phyloP scores from a whole-genome alignment of 2,113 vertebrate species.

The Vimba vimba region DNA sequence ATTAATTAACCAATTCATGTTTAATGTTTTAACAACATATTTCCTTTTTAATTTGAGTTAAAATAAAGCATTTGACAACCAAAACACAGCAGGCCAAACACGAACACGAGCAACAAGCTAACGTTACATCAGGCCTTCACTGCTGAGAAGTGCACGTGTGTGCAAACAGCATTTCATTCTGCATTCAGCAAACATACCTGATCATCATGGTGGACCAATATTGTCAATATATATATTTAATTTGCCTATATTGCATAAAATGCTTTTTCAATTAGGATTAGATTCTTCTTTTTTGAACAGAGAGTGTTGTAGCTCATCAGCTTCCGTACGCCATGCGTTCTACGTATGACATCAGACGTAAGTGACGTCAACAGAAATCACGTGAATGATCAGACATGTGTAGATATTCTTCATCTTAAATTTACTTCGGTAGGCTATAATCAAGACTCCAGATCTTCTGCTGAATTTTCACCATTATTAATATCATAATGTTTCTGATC shows the following conservation, averaged over 20 bases:
- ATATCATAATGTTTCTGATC: not conserved
- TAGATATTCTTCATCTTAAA: not conserved
- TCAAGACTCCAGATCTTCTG: not conserved
- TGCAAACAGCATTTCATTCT: too few relatives aligned
- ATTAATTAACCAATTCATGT: not conserved
- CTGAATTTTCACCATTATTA: not conserved
- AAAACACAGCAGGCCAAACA: too few relatives aligned
- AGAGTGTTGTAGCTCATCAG: not conserved
- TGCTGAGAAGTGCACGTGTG: rapidly evolving
- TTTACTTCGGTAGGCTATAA: not conserved
- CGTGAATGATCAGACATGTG: too few relatives aligned
- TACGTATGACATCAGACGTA: not conserved
- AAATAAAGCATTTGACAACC: too few relatives aligned
- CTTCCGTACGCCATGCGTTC: not conserved
- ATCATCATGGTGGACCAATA: not conserved
- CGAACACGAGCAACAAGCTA: not conserved
- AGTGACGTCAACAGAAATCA: not conserved
- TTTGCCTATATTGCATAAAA: not conserved
- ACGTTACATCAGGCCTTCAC: not conserved
- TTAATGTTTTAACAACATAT: not conserved
- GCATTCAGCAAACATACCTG: not conserved
- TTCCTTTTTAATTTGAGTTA: not conserved
- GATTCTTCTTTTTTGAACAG: too few relatives aligned
- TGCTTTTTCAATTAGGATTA: not conserved
- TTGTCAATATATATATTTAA: not conserved